Percentiles rank a stretch among this genome's conserved stretches.
phyloP scores from a whole-genome alignment of 2,113 vertebrate genomes.

The Chamaea fasciata region DNA sequence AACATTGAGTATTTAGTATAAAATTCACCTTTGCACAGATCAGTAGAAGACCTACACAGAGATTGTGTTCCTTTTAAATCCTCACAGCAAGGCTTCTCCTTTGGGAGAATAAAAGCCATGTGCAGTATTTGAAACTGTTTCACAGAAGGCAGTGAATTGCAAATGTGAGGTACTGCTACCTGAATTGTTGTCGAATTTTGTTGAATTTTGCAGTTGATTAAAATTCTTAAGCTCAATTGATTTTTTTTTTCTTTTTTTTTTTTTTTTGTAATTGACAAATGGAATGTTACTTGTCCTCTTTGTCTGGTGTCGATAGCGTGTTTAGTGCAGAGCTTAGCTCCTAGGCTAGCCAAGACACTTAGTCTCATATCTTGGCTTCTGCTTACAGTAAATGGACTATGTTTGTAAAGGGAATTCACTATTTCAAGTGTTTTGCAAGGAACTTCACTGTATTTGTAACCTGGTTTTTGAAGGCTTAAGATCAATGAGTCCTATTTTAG shows the following conservation, averaged over 20 bases:
- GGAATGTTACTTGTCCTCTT: neutral
- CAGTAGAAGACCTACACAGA: neutral
- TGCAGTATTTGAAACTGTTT: constrained; percentile 55
- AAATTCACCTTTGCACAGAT: constrained; percentile 15
- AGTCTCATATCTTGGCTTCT: constrained; percentile 66
- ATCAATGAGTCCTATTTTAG: constrained; percentile 68
- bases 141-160: neutral
- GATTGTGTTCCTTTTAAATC: constrained; percentile 7
- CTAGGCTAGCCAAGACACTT: neutral
- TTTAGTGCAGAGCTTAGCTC: constrained; percentile 53
- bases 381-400: constrained; percentile 74
- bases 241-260: neutral
- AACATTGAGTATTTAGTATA: neutral
- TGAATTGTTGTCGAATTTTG: neutral
- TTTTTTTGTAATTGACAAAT: neutral
- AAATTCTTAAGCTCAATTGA: neutral
- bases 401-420: constrained; percentile 69
- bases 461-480: constrained; percentile 66
- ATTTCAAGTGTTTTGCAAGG: constrained; percentile 70
- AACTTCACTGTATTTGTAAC: constrained; percentile 67
- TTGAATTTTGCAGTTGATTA: neutral
- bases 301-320: neutral
- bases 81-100: neutral
- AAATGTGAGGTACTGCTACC: constrained; percentile 45
- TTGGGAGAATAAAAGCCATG: neutral